These are phyloP conservation scores for Chironomus tepperi DNA, from an alignment of 1,140 invertebrate species.

Conservation along the genomic window DNA sequence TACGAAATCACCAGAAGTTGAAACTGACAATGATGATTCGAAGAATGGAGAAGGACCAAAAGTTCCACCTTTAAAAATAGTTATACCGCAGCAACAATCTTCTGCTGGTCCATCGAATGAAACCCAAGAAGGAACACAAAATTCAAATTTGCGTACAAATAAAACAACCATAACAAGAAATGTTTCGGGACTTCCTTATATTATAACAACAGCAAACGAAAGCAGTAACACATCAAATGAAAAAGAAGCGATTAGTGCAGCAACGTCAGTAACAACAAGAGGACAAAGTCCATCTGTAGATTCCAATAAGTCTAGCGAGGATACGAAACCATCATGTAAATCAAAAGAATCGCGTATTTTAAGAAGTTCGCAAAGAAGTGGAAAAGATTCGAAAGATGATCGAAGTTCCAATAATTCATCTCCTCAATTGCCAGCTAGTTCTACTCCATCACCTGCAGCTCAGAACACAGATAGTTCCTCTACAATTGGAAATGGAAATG, in stretches of 20 bases:
- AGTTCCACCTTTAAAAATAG: conserved; percentile 87
- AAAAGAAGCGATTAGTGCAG: neutral
- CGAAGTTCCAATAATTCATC: conserved; percentile 51
- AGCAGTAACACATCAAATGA: neutral
- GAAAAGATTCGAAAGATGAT: conserved; percentile 36
- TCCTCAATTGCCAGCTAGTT: conserved; percentile 49
- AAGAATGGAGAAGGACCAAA: conserved; percentile 63
- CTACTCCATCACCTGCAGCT: conserved; percentile 44
- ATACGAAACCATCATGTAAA: conserved; percentile 25
- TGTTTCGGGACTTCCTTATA: conserved; percentile 56
- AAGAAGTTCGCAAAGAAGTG: conserved; percentile 47
- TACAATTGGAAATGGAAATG: conserved; percentile 35
- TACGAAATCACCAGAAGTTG: conserved; percentile 41
- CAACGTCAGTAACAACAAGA: neutral
- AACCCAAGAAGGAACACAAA: conserved; percentile 40
- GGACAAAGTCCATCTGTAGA: conserved; percentile 27
- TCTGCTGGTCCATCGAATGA: conserved; percentile 42
- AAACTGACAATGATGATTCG: conserved; percentile 53
- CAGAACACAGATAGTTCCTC: conserved; percentile 31
- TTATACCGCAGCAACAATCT: conserved; percentile 66
- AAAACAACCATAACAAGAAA: conserved; percentile 52
- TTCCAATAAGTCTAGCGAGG: conserved; percentile 32
- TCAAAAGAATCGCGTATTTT: conserved; percentile 47
- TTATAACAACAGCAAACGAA: conserved; percentile 56
- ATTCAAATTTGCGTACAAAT: conserved; percentile 51